A percentile compares a stretch with the other conserved stretches of the same genome.
These are phyloP conservation scores for Falco punctatus DNA, from an alignment of 2,113 vertebrate species.

Conservation along the genomic window DNA sequence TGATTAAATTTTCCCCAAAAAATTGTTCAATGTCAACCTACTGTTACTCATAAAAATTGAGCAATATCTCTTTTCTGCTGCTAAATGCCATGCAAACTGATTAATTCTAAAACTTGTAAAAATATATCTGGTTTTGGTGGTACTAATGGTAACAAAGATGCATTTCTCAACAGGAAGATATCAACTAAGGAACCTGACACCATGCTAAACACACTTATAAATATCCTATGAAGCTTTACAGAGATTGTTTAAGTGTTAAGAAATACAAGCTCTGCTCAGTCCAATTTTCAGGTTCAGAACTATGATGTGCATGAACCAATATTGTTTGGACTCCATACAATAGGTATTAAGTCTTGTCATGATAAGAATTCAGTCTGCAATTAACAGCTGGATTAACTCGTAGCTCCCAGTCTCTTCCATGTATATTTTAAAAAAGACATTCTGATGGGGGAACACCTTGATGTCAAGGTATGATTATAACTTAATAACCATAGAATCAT, in stretches of 20 bases:
- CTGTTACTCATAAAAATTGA: not conserved
- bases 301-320: not conserved
- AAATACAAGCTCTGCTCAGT: not conserved
- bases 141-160: not conserved
- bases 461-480: not conserved
- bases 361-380: not conserved
- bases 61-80: not conserved
- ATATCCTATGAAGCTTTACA: not conserved
- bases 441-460: not conserved
- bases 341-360: not conserved
- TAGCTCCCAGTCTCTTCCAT: not conserved
- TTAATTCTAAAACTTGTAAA: not conserved
- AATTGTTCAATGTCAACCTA: not conserved
- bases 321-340: not conserved
- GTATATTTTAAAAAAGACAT: not conserved
- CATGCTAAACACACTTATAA: not conserved
- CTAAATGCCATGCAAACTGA: not conserved
- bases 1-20: not conserved
- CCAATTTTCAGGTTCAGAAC: not conserved
- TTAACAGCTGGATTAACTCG: not conserved
- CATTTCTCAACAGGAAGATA: not conserved
- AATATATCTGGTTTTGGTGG: fast-evolving
- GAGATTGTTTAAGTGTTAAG: not conserved
- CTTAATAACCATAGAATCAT: not conserved
- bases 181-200: not conserved